Percentiles rank a stretch among this genome's conserved stretches.
phyloP scores from a whole-genome alignment of 2,797 vertebrate species.

The Cyclura pinguis region DNA sequence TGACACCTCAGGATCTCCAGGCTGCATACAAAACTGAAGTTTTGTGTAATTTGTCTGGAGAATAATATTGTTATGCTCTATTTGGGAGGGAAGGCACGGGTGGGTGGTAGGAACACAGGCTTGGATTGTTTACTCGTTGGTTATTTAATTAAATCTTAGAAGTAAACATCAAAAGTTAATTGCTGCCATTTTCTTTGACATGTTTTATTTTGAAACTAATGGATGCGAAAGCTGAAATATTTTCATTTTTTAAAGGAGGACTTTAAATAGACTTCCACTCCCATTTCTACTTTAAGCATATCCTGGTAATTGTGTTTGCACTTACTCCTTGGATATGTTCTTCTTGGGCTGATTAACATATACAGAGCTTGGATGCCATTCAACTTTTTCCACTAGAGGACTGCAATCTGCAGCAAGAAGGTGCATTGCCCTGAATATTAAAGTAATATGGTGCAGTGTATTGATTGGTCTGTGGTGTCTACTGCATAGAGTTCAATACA shows the following conservation, averaged over 20 bases:
- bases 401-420: constrained; percentile 43
- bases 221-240: constrained; percentile 51
- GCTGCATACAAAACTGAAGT: constrained; percentile 39
- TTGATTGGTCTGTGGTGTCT: constrained; percentile 51
- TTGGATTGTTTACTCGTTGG: constrained; percentile 52
- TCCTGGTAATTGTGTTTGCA: constrained; percentile 53
- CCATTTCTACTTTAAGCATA: constrained; percentile 57
- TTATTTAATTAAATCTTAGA: constrained; percentile 71
- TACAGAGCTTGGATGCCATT: constrained; percentile 43
- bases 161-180: constrained; percentile 61
- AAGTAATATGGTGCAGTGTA: constrained; percentile 43
- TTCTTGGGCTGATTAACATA: constrained; percentile 49
- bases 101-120: constrained; percentile 35
- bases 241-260: constrained; percentile 55
- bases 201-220: constrained; percentile 63
- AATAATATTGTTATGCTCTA: constrained; percentile 42
- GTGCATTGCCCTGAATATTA: constrained; percentile 44
- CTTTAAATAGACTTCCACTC: constrained; percentile 51
- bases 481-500: constrained; percentile 25
- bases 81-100: constrained; percentile 30
- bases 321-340: constrained; percentile 33
- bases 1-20: constrained; percentile 14
- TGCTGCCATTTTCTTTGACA: constrained; percentile 52
- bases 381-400: constrained; percentile 36
- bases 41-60: constrained; percentile 14